Percentiles rank a stretch among this genome's conserved stretches.
phyloP scores from a whole-genome alignment of 37 sponge, comb jelly and placozoan species.

The Eunapius fragilis region DNA sequence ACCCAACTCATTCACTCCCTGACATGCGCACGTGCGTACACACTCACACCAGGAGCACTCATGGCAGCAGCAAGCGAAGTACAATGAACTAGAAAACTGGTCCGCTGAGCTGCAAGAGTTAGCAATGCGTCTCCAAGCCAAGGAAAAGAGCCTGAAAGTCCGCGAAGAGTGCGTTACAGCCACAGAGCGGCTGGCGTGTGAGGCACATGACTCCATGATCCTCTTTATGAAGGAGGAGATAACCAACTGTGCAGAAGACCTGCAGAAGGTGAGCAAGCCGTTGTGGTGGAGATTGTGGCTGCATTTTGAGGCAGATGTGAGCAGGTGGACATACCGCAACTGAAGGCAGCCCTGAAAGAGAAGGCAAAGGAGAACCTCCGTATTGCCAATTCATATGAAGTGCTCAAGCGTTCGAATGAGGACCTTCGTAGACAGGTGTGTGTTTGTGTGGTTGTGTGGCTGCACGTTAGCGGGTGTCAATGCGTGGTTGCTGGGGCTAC shows the following conservation, averaged over 20 bases:
- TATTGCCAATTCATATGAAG: slow-evolving; percentile 25
- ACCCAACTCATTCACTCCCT: neutral
- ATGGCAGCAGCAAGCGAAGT: neutral
- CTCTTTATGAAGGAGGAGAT: slow-evolving; percentile 45
- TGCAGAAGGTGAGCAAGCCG: slow-evolving; percentile 14
- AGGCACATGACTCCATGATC: slow-evolving; percentile 34
- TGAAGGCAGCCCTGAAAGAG: slow-evolving; percentile 18
- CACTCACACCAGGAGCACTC: neutral
- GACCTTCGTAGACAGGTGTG: slow-evolving; percentile 28
- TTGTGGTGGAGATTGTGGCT: neutral
- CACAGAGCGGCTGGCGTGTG: slow-evolving; percentile 30
- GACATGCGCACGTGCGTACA: neutral
- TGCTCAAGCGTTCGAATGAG: slow-evolving; percentile 30
- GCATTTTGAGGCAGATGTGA: neutral
- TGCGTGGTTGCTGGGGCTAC: too few relatives aligned
- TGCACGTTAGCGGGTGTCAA: too few relatives aligned
- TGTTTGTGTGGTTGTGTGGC: neutral
- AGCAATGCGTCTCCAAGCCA: neutral
- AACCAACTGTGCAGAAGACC: slow-evolving; percentile 8
- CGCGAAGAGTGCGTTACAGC: slow-evolving; percentile 22
- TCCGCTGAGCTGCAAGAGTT: slow-evolving; percentile 4
- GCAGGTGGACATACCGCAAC: slow-evolving; percentile 6
- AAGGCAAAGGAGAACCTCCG: slow-evolving; percentile 42
- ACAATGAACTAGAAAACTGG: neutral
- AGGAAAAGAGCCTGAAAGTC: slow-evolving; percentile 4